Conservation (phyloP, 2,797 vertebrate species). For the Bryconaethiops microstoma region DNA sequence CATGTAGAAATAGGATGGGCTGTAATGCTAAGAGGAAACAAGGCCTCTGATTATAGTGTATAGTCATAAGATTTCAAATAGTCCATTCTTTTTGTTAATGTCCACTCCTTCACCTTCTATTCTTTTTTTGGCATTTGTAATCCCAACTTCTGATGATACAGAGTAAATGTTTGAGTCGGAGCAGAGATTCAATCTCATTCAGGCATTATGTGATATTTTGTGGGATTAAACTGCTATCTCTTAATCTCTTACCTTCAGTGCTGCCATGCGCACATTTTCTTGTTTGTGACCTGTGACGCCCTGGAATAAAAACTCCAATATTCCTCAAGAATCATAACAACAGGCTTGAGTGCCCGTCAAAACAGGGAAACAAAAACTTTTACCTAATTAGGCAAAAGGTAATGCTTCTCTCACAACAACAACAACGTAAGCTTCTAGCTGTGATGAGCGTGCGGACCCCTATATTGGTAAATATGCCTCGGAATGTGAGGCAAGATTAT, state of each 20-base stretch:
- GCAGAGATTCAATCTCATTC: slow-evolving; percentile 55
- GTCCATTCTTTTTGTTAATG: too few relatives aligned
- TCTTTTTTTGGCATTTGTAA: slow-evolving; percentile 26
- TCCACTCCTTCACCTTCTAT: not conserved
- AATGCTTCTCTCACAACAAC: not conserved
- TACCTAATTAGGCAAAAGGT: slow-evolving; percentile 40
- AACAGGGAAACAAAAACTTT: slow-evolving; percentile 10
- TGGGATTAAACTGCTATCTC: slow-evolving; percentile 7
- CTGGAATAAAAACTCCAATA: slow-evolving; percentile 11
- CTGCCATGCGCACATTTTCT: slow-evolving; percentile 12
- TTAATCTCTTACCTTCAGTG: slow-evolving; percentile 34
- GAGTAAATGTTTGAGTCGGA: slow-evolving; percentile 18
- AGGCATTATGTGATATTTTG: slow-evolving; percentile 22
- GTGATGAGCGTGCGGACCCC: slow-evolving; percentile 50
- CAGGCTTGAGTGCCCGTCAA: slow-evolving; percentile 21
- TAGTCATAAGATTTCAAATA: not conserved
- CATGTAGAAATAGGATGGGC: not conserved
- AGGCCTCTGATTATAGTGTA: not conserved
- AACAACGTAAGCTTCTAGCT: slow-evolving; percentile 26
- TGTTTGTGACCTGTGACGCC: slow-evolving; percentile 17
- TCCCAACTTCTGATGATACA: slow-evolving; percentile 49
- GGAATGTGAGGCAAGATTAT: slow-evolving; percentile 70
- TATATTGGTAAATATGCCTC: slow-evolving; percentile 68
- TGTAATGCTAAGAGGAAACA: not conserved
- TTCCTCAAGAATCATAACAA: not conserved